Evolutionary conservation across 2,888 invertebrate genomes (phyloP).

Genomic region (Apodemia zela): DNA sequence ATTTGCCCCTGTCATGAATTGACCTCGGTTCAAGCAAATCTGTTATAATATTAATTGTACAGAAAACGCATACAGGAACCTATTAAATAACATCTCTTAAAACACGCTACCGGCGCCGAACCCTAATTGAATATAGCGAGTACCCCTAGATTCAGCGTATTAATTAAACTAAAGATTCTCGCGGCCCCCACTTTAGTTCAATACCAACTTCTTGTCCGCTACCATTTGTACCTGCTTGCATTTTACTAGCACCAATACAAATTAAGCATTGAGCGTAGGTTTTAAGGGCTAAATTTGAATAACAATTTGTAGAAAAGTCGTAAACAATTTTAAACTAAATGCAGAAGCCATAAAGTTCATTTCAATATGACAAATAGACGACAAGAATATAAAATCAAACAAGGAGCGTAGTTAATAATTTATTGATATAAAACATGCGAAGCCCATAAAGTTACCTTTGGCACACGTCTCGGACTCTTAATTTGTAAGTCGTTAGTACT

Average conservation of each 20-base stretch:
- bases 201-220: constrained; percentile 37
- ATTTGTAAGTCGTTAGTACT: constrained; percentile 77
- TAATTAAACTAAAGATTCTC: constrained; percentile 76
- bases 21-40: constrained; percentile 44
- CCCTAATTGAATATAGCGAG: constrained; percentile 72
- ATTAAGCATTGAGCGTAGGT: constrained; percentile 55
- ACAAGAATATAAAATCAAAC: constrained; percentile 73
- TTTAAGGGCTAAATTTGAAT: constrained; percentile 63
- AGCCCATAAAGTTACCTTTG: constrained; percentile 78
- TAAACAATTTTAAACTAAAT: constrained; percentile 57
- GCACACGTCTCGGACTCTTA: constrained; percentile 75
- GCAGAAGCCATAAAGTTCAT: constrained; percentile 53
- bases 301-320: constrained; percentile 35
- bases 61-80: constrained; percentile 52
- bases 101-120: constrained; percentile 67
- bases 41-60: constrained; percentile 54
- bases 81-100: constrained; percentile 66
- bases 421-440: constrained; percentile 80
- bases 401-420: constrained; percentile 78
- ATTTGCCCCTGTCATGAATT: constrained; percentile 39
- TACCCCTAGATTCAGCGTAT: constrained; percentile 65
- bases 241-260: constrained; percentile 50
- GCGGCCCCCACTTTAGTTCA: constrained; percentile 62
- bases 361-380: constrained; percentile 53
- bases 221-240: constrained; percentile 52